These are phyloP conservation scores for Enchytraeus crypticus DNA, from an alignment of 2,888 invertebrate genomes.

Conservation along the genomic window DNA sequence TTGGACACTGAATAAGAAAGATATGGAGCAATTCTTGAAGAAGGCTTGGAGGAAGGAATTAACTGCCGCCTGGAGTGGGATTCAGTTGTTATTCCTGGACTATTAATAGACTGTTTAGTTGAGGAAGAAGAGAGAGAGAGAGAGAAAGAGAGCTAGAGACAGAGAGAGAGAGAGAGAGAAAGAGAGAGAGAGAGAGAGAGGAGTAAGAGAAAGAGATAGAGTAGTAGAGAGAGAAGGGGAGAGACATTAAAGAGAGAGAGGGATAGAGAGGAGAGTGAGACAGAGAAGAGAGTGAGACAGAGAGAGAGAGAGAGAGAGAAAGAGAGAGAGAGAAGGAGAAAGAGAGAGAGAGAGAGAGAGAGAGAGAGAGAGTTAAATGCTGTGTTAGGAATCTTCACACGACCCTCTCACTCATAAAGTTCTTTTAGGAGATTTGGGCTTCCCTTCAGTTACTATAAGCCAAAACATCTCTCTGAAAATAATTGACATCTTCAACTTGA, in stretches of 20 bases:
- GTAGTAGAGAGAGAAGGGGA: not conserved
- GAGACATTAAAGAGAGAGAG: no score
- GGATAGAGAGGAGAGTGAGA: not conserved
- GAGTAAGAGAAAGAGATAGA: not conserved
- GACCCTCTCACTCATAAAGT: no score
- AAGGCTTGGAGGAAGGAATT: not conserved
- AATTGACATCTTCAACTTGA: no score
- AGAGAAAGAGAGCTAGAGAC: not conserved
- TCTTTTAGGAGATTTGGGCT: no score
- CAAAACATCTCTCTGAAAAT: no score
- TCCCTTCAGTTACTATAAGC: no score
- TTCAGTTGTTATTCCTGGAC: no score
- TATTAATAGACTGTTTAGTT: no score
- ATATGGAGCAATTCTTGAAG: no score
- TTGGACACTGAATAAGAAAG: no score
- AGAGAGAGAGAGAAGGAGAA: slow-evolving; percentile 10
- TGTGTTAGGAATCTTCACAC: not conserved
- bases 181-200: slow-evolving; percentile 2
- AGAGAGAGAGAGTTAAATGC: not conserved
- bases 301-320: slow-evolving; percentile 7
- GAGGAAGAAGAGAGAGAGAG: not conserved
- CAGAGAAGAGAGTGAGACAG: not conserved
- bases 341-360: slow-evolving; percentile 11
- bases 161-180: not conserved
- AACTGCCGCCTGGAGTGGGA: not conserved